Conservation (phyloP, 2,113 vertebrate genomes). For the Chaetodon auriga region DNA sequence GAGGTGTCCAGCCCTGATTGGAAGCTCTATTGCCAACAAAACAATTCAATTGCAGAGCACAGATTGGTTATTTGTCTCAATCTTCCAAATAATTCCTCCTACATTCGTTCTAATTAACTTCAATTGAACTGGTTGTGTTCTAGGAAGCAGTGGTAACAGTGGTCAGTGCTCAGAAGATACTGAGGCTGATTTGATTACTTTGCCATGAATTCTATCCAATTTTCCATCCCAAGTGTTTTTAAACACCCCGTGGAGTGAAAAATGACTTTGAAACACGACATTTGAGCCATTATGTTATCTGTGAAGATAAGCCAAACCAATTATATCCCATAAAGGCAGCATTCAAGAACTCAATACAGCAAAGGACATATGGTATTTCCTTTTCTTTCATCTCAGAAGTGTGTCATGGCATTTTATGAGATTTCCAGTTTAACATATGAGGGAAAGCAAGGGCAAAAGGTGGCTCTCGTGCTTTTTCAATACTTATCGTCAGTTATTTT, state of each 20-base stretch:
- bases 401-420: neutral
- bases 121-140: constrained; percentile 67
- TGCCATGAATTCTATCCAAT: constrained; percentile 52
- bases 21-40: constrained; percentile 74
- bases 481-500: too few species aligned
- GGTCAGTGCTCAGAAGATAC: constrained; percentile 77
- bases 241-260: constrained; percentile 33
- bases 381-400: neutral
- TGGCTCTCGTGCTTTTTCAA: too few species aligned
- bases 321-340: neutral
- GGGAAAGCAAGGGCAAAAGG: too few species aligned
- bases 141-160: constrained; percentile 62
- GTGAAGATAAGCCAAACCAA: neutral
- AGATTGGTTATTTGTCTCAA: constrained; percentile 86
- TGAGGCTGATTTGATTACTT: constrained; percentile 62
- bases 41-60: constrained; percentile 80
- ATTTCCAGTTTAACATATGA: too few species aligned
- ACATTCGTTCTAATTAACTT: constrained; percentile 89
- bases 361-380: neutral
- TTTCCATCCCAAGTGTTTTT: constrained; percentile 44
- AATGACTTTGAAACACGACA: constrained; percentile 36
- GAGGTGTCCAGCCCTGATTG: constrained; percentile 79
- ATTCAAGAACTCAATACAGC: constrained; percentile 7
- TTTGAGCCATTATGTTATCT: constrained; percentile 30
- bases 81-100: constrained; percentile 80